Percentiles rank a stretch among this genome's conserved stretches.
phyloP scores from a whole-genome alignment of 1,140 invertebrate species.

The Oryzaephilus surinamensis region DNA sequence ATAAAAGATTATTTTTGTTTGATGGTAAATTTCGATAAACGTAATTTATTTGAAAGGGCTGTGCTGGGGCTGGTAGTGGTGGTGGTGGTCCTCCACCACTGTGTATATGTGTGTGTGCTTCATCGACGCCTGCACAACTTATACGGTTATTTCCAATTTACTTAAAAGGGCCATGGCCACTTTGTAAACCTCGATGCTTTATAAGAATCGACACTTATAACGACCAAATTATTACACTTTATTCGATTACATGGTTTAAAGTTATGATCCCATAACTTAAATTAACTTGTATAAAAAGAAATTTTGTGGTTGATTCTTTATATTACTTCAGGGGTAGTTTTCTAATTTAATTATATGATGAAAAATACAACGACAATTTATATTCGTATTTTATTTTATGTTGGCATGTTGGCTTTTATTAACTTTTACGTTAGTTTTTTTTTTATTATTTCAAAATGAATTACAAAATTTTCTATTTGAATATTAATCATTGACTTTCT shows the following conservation, averaged over 20 bases:
- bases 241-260: slow-evolving; percentile 26
- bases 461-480: too few species aligned
- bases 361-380: too few species aligned
- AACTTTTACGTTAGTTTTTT: too few species aligned
- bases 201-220: slow-evolving; percentile 35
- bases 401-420: too few species aligned
- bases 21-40: slow-evolving; percentile 31
- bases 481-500: too few species aligned
- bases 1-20: slow-evolving; percentile 12
- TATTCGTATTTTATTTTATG: too few species aligned
- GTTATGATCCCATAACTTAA: slow-evolving; percentile 20
- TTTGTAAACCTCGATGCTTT: slow-evolving; percentile 28
- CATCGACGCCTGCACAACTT: slow-evolving; percentile 31
- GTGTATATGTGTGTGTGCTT: slow-evolving; percentile 15
- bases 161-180: slow-evolving; percentile 33
- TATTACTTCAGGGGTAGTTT: too few species aligned
- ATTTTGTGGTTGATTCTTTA: too few species aligned
- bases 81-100: not conserved
- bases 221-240: slow-evolving; percentile 28
- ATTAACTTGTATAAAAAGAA: slow-evolving; percentile 25
- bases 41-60: slow-evolving; percentile 31
- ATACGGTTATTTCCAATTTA: slow-evolving; percentile 34
- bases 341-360: too few species aligned
- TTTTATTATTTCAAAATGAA: too few species aligned
- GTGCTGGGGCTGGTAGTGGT: slow-evolving; percentile 21